phyloP scores from a whole-genome alignment of 1,140 invertebrate genomes.

The Heliconius hermathena region DNA sequence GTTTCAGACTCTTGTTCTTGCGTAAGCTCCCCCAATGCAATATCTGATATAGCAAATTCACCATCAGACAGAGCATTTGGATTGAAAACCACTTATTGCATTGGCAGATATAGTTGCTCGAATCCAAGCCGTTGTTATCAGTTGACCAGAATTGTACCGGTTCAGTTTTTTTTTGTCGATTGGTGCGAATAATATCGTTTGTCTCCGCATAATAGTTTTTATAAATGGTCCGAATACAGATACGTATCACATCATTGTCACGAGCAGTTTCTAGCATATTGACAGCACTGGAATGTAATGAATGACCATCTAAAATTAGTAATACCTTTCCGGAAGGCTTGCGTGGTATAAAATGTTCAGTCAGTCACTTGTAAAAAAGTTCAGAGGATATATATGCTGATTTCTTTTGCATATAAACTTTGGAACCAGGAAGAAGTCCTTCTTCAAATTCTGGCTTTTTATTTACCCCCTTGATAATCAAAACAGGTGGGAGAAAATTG shows the following conservation, averaged over 20 bases:
- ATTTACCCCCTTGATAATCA: conserved; percentile 8
- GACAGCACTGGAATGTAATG: conserved; percentile 41
- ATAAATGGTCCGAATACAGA: too few species aligned
- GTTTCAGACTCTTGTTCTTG: conserved; percentile 33
- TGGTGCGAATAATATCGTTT: neutral
- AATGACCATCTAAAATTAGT: conserved; percentile 64
- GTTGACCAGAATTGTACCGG: neutral
- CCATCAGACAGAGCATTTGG: conserved; percentile 43
- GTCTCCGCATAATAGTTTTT: conserved; percentile 6
- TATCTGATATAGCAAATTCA: conserved; percentile 44
- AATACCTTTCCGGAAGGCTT: conserved; percentile 58
- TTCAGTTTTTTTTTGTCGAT: neutral
- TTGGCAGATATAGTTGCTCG: conserved; percentile 38
- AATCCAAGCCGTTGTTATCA: conserved; percentile 41
- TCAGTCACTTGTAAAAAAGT: conserved; percentile 65
- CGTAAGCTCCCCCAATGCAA: conserved; percentile 33
- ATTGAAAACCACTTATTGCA: conserved; percentile 45
- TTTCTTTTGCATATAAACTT: conserved; percentile 59
- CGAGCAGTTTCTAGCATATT: conserved; percentile 1
- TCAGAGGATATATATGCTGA: conserved; percentile 60
- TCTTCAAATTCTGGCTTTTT: conserved; percentile 49
- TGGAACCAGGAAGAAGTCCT: conserved; percentile 52
- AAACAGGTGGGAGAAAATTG: conserved; percentile 9
- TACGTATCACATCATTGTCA: conserved; percentile 58
- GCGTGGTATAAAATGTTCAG: conserved; percentile 58